Evolutionary conservation across 92 coral and sea anemone genomes (phyloP).

Genomic region (Umimayanthus kanabou): DNA sequence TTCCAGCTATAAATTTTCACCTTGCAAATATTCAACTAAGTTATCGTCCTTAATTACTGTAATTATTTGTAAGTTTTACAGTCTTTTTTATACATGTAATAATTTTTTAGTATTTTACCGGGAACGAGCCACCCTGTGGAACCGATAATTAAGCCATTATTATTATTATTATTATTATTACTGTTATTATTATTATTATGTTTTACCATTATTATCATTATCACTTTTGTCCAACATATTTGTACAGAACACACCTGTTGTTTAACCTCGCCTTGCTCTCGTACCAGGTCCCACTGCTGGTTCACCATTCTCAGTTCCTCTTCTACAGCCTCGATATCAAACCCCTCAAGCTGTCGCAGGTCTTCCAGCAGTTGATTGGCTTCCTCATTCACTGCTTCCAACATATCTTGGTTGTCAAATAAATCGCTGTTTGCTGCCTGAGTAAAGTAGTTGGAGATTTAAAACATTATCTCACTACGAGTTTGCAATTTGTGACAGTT

Average conservation of each 20-base stretch:
- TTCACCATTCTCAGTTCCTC: constrained; percentile 79
- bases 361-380: constrained; percentile 78
- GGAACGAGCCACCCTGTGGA: too few relatives aligned
- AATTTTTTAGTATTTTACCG: too few relatives aligned
- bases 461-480: background rate
- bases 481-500: too few relatives aligned
- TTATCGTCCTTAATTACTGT: too few relatives aligned
- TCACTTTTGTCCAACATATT: background rate
- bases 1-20: too few relatives aligned
- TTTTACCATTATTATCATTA: too few relatives aligned
- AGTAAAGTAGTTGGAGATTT: background rate
- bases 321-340: constrained; percentile 80
- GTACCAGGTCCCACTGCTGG: constrained; percentile 68
- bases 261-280: constrained; percentile 47
- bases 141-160: too few relatives aligned
- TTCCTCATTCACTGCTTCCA: constrained; percentile 83
- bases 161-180: too few relatives aligned
- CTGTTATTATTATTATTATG: too few relatives aligned
- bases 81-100: too few relatives aligned
- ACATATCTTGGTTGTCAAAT: constrained; percentile 62
- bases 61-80: too few relatives aligned
- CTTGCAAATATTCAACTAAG: too few relatives aligned
- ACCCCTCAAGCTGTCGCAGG: constrained; percentile 77
- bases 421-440: constrained; percentile 72
- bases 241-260: background rate